These are phyloP conservation scores for Cavia porcellus DNA, from an alignment of 2,113 vertebrate species.

Conservation along the genomic window DNA sequence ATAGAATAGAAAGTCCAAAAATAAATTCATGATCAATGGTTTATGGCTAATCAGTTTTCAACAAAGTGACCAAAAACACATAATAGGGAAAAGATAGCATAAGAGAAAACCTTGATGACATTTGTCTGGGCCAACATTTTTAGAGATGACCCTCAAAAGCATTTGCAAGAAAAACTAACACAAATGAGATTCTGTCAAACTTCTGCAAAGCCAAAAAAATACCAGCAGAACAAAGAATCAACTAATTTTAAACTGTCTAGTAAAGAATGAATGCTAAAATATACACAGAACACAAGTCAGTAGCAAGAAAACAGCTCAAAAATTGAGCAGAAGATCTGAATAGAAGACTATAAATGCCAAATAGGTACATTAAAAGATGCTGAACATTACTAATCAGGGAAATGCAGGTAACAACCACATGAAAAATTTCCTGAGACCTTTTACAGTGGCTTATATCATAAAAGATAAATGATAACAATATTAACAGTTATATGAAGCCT, in stretches of 20 bases:
- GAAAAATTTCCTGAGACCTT: neutral
- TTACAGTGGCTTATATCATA: neutral
- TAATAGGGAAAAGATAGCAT: neutral
- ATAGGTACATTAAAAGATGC: neutral
- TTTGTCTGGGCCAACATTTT: neutral
- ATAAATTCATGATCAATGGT: neutral
- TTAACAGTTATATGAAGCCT: neutral
- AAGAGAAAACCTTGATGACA: neutral
- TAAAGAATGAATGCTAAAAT: neutral
- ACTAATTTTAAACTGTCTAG: neutral
- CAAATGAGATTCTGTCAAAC: neutral
- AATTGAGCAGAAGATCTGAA: neutral
- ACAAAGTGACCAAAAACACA: neutral
- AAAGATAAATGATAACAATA: neutral
- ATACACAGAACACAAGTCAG: neutral
- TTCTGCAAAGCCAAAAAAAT: neutral
- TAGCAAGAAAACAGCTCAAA: neutral
- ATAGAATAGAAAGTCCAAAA: neutral
- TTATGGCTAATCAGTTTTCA: neutral
- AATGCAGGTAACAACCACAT: neutral
- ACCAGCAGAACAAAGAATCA: neutral
- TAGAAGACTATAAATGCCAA: neutral
- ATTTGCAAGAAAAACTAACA: neutral
- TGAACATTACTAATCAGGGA: neutral
- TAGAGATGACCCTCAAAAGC: neutral